Conservation (phyloP, 2,888 invertebrate species). For the Drosophila hamatofila region DNA sequence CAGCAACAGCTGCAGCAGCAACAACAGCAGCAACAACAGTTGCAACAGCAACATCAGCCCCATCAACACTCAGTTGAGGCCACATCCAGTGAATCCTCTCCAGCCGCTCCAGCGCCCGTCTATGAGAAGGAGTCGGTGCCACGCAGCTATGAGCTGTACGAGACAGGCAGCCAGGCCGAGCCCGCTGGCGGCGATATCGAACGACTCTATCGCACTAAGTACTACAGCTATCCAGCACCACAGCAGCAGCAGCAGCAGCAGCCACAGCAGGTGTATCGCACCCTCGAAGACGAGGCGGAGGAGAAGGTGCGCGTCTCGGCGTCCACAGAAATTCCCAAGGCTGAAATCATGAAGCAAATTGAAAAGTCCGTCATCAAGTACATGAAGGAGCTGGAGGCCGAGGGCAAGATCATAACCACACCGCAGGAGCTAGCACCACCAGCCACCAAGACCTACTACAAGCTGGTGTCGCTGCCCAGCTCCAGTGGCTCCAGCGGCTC, state of each 20-base stretch:
- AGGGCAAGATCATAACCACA: constrained; percentile 82
- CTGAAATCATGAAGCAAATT: constrained; percentile 84
- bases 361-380: constrained; percentile 85
- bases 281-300: constrained; percentile 69
- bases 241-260: constrained; percentile 26
- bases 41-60: background rate
- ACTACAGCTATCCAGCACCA: constrained; percentile 51
- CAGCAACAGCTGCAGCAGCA: constrained; percentile 22
- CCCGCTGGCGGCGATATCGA: constrained; percentile 57
- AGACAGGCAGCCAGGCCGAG: constrained; percentile 31
- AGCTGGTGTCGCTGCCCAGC: constrained; percentile 63
- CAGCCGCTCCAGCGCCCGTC: constrained; percentile 62
- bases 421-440: constrained; percentile 72
- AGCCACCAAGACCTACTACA: constrained; percentile 79
- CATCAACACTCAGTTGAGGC: constrained; percentile 21
- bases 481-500: constrained; percentile 10
- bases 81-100: constrained; percentile 26
- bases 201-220: constrained; percentile 79
- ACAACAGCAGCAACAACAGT: background rate
- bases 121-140: constrained; percentile 81
- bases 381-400: constrained; percentile 84
- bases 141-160: constrained; percentile 65
- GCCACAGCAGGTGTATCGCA: constrained; percentile 40
- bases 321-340: constrained; percentile 83
- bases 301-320: constrained; percentile 80